phyloP scores from a whole-genome alignment of 2,888 invertebrate species.

The Cataglyphis cursor region DNA sequence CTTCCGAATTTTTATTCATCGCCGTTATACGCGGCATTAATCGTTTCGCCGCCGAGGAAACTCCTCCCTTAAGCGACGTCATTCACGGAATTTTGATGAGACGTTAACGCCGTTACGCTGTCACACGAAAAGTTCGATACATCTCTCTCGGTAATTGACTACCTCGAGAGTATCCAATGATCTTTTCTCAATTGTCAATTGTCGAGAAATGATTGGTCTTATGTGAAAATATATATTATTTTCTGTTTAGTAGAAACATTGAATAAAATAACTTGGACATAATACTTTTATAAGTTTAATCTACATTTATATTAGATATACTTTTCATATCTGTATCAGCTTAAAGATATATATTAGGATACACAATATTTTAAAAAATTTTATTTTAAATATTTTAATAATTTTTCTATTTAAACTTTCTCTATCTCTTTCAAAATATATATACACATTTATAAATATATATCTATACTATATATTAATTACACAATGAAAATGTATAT shows the following conservation, averaged over 20 bases:
- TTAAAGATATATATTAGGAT: neutral
- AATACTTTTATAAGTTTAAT: neutral
- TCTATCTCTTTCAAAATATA: too few relatives aligned
- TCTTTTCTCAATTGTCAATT: neutral
- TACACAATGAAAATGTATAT: neutral
- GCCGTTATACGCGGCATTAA: slow-evolving; percentile 31
- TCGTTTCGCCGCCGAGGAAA: neutral
- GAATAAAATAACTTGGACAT: too few relatives aligned
- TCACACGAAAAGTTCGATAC: slow-evolving; percentile 2
- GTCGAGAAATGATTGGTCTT: neutral
- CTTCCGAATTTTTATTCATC: slow-evolving; percentile 33
- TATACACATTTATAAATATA: neutral
- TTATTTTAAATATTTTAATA: too few relatives aligned
- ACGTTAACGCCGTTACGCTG: slow-evolving; percentile 3
- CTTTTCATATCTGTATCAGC: neutral
- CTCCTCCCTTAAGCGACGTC: neutral
- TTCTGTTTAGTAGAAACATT: neutral
- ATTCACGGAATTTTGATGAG: neutral
- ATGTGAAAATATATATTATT: neutral
- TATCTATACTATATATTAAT: neutral
- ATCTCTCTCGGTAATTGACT: neutral
- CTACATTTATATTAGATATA: neutral
- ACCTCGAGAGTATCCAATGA: neutral
- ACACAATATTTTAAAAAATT: neutral
- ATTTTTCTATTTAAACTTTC: too few relatives aligned